These are phyloP conservation scores for Pelagia noctiluca DNA, from an alignment of 30 jellyfish, hydroid and myxozoan species.

Conservation along the genomic window DNA sequence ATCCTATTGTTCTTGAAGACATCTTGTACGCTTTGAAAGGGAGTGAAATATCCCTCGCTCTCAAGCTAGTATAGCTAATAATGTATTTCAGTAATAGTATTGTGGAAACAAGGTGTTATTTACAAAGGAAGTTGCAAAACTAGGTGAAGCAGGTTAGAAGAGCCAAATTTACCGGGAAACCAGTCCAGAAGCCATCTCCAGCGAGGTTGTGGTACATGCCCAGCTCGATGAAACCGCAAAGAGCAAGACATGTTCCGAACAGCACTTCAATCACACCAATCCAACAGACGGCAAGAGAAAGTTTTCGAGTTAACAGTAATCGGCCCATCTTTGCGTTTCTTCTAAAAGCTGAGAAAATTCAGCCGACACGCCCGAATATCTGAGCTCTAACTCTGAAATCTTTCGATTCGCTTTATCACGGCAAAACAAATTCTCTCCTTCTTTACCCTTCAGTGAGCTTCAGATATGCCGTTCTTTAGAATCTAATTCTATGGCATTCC, in stretches of 20 bases:
- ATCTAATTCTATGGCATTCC: not conserved
- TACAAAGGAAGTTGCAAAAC: not conserved
- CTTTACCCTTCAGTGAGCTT: constrained; percentile 17
- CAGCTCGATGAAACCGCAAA: constrained; percentile 81
- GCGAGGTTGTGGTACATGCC: constrained; percentile 73
- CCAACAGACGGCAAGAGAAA: constrained; percentile 50
- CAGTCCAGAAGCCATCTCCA: constrained; percentile 88
- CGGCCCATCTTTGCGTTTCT: constrained; percentile 52
- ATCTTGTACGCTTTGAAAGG: too few relatives aligned
- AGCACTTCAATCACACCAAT: constrained; percentile 73
- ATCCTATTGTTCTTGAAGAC: too few relatives aligned
- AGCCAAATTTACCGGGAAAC: constrained; percentile 72
- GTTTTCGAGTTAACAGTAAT: constrained; percentile 35
- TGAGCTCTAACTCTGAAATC: too few relatives aligned
- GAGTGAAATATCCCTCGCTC: too few relatives aligned
- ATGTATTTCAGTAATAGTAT: too few relatives aligned
- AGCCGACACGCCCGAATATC: too few relatives aligned
- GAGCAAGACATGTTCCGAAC: constrained; percentile 80
- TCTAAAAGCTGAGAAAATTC: too few relatives aligned
- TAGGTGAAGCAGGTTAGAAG: not conserved
- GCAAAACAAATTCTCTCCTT: not conserved
- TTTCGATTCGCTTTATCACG: too few relatives aligned
- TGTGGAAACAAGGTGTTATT: too few relatives aligned
- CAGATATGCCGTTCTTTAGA: not conserved
- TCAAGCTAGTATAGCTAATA: too few relatives aligned